phyloP scores from a whole-genome alignment of 2,888 invertebrate species.

The Stegophylla sp. region DNA sequence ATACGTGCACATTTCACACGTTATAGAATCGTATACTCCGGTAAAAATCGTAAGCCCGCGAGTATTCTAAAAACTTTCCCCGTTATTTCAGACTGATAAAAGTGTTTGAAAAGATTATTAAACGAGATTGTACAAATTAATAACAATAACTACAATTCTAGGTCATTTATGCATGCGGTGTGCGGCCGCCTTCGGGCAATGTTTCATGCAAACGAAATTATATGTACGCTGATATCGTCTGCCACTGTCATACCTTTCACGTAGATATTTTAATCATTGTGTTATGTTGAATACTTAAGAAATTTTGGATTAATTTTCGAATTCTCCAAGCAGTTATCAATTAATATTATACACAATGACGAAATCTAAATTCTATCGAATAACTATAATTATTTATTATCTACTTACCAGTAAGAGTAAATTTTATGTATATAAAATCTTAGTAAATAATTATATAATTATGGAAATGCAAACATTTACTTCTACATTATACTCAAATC shows the following conservation, averaged over 20 bases:
- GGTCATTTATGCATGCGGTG: constrained; percentile 49
- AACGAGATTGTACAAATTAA: constrained; percentile 34
- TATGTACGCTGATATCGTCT: constrained; percentile 8
- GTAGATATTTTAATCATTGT: not conserved
- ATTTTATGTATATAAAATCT: too few relatives aligned
- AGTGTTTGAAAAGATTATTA: constrained; percentile 29
- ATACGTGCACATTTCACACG: constrained; percentile 22
- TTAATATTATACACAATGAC: not conserved
- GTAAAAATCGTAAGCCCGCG: not conserved
- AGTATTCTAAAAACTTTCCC: constrained; percentile 30
- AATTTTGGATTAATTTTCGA: constrained; percentile 2
- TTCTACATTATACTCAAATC: too few relatives aligned
- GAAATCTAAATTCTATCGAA: not conserved
- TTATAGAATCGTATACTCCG: not conserved
- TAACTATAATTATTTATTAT: too few relatives aligned
- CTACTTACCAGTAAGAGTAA: not conserved
- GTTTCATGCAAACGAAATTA: constrained; percentile 5
- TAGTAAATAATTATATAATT: too few relatives aligned
- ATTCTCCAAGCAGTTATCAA: not conserved
- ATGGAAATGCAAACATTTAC: too few relatives aligned
- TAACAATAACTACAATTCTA: constrained; percentile 42
- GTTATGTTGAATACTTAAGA: too few relatives aligned
- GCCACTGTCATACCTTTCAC: not conserved
- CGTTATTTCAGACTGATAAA: constrained; percentile 24
- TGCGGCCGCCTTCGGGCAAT: constrained; percentile 33